Evolutionary conservation across 2,797 vertebrate species (phyloP).

Genomic region (Chaunax sp.): DNA sequence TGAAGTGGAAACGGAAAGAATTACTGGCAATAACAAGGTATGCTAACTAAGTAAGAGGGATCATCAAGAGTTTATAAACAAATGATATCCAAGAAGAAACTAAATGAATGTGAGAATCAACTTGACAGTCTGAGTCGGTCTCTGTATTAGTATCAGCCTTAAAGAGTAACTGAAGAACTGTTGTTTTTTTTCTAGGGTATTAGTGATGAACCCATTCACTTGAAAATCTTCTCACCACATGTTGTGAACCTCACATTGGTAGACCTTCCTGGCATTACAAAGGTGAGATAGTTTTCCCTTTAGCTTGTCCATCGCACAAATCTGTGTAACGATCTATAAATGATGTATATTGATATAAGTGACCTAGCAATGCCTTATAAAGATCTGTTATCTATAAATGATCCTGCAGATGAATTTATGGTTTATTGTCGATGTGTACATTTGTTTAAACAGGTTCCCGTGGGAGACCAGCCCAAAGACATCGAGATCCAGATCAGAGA

Average conservation of each 20-base stretch:
- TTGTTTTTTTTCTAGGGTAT: conserved; percentile 85
- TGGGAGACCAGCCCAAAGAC: conserved; percentile 97
- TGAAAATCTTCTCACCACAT: conserved; percentile 96
- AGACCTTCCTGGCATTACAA: conserved; percentile 97
- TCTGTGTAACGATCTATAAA: too few relatives aligned
- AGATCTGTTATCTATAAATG: neutral
- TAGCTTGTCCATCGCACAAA: neutral
- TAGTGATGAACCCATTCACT: conserved; percentile 95
- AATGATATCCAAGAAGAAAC: neutral
- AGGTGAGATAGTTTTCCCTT: conserved; percentile 81
- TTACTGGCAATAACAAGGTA: conserved; percentile 98
- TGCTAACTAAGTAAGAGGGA: neutral
- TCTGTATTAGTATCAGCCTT: neutral
- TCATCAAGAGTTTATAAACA: neutral
- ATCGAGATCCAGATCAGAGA: conserved; percentile 98
- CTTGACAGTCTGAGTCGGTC: neutral
- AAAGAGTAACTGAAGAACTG: neutral
- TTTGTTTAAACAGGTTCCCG: conserved; percentile 87
- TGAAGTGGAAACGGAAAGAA: conserved; percentile 94
- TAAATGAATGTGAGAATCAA: neutral
- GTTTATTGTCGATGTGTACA: neutral
- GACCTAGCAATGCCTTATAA: too few relatives aligned
- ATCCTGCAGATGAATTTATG: neutral
- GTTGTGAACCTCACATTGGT: conserved; percentile 97
- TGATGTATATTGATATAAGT: too few relatives aligned